Evolutionary conservation across 2,113 vertebrate genomes (phyloP).

Genomic region (Atractosteus spatula): DNA sequence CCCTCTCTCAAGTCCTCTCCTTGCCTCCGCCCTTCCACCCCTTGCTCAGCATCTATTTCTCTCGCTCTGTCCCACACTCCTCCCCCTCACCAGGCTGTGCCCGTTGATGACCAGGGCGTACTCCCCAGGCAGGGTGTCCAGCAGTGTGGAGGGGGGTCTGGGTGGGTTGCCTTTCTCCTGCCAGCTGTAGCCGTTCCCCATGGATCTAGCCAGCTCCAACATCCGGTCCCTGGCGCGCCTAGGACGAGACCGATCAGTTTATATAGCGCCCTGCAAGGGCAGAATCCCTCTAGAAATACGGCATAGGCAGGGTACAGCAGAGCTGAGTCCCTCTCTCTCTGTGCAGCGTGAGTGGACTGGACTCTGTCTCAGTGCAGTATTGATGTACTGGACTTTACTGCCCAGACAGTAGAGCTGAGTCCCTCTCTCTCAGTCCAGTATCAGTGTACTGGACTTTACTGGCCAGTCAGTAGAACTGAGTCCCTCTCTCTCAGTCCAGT

Average conservation of each 20-base stretch:
- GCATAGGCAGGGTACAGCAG: too few species aligned
- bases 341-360: too few species aligned
- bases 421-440: too few species aligned
- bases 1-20: not conserved
- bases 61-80: not conserved
- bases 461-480: too few species aligned
- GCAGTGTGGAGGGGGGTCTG: slow-evolving; percentile 61
- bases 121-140: slow-evolving; percentile 83
- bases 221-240: slow-evolving; percentile 86
- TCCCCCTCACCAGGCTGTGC: slow-evolving; percentile 82
- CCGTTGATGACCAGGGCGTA: slow-evolving; percentile 87
- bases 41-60: not conserved
- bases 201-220: slow-evolving; percentile 58
- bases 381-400: too few species aligned
- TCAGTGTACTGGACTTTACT: too few species aligned
- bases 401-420: too few species aligned
- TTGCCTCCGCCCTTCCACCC: not conserved
- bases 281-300: too few species aligned
- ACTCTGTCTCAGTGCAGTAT: too few species aligned
- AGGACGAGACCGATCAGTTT: not conserved
- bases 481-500: too few species aligned
- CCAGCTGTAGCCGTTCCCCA: slow-evolving; percentile 68
- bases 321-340: too few species aligned
- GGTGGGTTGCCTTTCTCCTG: slow-evolving; percentile 50
- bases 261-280: too few species aligned